phyloP scores from a whole-genome alignment of 2,113 vertebrate genomes.

The Bubo bubo region DNA sequence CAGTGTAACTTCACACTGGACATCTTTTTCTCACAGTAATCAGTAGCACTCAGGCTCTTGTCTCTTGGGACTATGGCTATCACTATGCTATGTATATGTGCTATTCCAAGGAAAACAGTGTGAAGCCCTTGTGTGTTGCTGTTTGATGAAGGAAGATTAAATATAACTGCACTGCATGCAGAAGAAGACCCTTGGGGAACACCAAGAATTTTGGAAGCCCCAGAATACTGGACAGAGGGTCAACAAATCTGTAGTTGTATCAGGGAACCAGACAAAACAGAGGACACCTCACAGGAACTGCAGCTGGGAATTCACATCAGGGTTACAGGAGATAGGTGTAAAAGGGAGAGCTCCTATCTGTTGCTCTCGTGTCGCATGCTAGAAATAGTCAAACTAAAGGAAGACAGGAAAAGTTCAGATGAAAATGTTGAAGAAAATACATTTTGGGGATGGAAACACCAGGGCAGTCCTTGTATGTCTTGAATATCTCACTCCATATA shows the following conservation, averaged over 20 bases:
- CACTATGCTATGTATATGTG: accelerated
- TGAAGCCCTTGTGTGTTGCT: not conserved
- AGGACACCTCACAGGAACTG: not conserved
- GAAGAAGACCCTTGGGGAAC: not conserved
- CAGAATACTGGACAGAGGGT: not conserved
- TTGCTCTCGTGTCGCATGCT: not conserved
- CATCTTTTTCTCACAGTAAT: not conserved
- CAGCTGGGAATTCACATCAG: not conserved
- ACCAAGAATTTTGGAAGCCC: not conserved
- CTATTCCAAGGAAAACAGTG: not conserved
- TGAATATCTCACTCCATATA: not conserved
- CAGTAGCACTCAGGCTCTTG: not conserved
- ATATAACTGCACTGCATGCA: not conserved
- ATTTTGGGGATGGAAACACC: not conserved
- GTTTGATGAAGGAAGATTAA: not conserved
- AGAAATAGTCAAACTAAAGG: not conserved
- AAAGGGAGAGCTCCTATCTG: not conserved
- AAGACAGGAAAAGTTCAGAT: not conserved
- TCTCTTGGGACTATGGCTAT: not conserved
- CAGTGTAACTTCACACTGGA: not conserved
- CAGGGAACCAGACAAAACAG: not conserved
- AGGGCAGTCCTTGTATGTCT: not conserved
- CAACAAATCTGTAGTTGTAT: not conserved
- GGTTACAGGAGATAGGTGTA: not conserved
- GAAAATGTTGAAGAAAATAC: not conserved